Conservation (phyloP, 1,140 invertebrate genomes). For the Camponotus pennsylvanicus region DNA sequence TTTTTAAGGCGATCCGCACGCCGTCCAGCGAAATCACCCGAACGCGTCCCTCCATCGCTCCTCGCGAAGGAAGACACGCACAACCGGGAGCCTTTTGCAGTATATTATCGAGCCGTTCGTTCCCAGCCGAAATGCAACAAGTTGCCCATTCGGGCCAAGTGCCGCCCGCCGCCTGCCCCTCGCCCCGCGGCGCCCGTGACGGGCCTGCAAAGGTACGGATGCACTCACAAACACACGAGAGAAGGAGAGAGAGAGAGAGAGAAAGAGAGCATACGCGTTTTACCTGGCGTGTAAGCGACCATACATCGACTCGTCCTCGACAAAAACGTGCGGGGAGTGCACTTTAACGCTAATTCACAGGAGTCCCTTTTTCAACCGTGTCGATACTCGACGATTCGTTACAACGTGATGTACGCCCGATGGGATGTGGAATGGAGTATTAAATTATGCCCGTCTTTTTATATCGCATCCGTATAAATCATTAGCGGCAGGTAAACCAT, state of each 20-base stretch:
- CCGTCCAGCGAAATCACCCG: conserved; percentile 32
- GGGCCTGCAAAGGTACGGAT: conserved; percentile 55
- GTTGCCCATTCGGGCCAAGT: conserved; percentile 82
- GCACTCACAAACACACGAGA: conserved; percentile 21
- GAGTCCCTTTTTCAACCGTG: conserved; percentile 43
- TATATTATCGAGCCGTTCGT: conserved; percentile 79
- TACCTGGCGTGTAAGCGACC: conserved; percentile 41
- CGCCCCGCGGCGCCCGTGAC: conserved; percentile 35
- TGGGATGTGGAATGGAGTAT: conserved; percentile 4
- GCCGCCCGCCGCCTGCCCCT: conserved; percentile 58
- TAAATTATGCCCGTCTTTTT: conserved; percentile 15
- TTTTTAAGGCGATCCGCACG: conserved; percentile 41
- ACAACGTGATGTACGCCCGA: conserved; percentile 25
- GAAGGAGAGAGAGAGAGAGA: too few relatives aligned
- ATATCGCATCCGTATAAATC: background rate
- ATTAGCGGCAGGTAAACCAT: conserved; percentile 1
- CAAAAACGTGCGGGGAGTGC: conserved; percentile 30
- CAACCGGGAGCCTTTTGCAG: conserved; percentile 64
- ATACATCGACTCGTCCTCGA: conserved; percentile 23
- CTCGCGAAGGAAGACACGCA: conserved; percentile 65
- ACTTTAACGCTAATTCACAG: conserved; percentile 60
- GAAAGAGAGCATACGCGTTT: conserved; percentile 5
- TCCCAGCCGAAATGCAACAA: conserved; percentile 82
- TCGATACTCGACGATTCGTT: conserved; percentile 49
- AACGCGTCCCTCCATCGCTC: conserved; percentile 54